Conservation (phyloP, 2,797 vertebrate genomes). For the Pseudochromis fuscus region DNA sequence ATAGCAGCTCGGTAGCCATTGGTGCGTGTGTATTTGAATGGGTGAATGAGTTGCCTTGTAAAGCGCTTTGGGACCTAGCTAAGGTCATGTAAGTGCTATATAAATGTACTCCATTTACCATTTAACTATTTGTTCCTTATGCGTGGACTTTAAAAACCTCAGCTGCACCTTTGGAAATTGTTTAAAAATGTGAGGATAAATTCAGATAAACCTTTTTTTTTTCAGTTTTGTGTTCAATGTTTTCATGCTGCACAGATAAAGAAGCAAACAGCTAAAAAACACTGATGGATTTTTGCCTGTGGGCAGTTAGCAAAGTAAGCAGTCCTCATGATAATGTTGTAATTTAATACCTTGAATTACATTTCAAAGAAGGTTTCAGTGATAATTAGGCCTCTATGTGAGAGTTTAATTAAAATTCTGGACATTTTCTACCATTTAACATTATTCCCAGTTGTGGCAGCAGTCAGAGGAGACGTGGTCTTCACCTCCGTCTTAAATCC, state of each 20-base stretch:
- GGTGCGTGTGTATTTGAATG: too few relatives aligned
- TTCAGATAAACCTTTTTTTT: not conserved
- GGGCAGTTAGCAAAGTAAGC: not conserved
- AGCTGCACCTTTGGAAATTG: not conserved
- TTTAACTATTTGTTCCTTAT: not conserved
- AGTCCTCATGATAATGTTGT: not conserved
- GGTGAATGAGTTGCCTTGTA: too few relatives aligned
- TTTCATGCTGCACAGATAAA: constrained; percentile 35
- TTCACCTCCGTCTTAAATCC: constrained; percentile 22
- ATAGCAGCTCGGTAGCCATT: too few relatives aligned
- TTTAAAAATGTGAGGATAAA: not conserved
- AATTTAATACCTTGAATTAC: constrained; percentile 10
- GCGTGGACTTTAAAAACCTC: not conserved
- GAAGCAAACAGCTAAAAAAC: not conserved
- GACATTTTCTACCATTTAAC: not conserved
- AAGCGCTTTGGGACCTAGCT: too few relatives aligned
- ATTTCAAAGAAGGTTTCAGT: not conserved
- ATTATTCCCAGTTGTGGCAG: constrained; percentile 10
- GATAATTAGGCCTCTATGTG: constrained; percentile 10
- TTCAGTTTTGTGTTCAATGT: constrained; percentile 34
- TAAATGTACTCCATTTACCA: too few relatives aligned
- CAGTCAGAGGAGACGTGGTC: not conserved
- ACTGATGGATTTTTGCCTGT: constrained; percentile 11
- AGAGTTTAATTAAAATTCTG: constrained; percentile 31
- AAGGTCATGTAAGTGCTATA: too few relatives aligned